These are phyloP conservation scores for Macaca nemestrina DNA, from an alignment of 2,113 vertebrate genomes.

Conservation along the genomic window DNA sequence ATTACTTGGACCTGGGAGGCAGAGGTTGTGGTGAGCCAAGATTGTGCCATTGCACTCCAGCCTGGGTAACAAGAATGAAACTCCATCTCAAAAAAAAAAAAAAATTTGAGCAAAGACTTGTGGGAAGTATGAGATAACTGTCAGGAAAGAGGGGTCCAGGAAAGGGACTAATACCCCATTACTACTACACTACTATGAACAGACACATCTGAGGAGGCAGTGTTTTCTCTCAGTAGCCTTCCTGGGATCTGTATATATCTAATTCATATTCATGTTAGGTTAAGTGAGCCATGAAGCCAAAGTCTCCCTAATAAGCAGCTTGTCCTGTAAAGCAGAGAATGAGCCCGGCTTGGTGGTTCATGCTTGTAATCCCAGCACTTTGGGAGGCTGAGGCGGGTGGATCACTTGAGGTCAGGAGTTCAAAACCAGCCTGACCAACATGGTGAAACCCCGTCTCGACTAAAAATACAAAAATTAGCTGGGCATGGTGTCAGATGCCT, in stretches of 20 bases:
- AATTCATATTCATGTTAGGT: background rate
- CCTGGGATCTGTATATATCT: background rate
- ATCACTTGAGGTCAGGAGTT: too few species aligned
- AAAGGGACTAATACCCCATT: background rate
- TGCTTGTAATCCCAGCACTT: too few species aligned
- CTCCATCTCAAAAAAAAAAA: background rate
- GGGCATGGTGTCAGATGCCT: too few species aligned
- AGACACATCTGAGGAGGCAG: background rate
- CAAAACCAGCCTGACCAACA: too few species aligned
- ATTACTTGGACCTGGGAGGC: too few species aligned
- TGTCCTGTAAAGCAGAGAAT: background rate
- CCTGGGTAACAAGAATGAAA: too few species aligned
- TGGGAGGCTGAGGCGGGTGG: too few species aligned
- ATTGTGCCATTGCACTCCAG: too few species aligned
- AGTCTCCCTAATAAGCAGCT: background rate
- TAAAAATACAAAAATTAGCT: too few species aligned
- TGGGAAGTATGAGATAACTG: background rate
- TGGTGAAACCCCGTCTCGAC: too few species aligned
- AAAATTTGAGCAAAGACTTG: background rate
- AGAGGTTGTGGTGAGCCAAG: too few species aligned
- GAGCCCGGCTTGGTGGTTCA: too few species aligned
- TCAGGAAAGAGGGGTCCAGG: background rate
- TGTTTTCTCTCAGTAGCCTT: background rate
- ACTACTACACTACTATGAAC: background rate
- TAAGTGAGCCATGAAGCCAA: background rate